These are phyloP conservation scores for Scelioninae gen. 1 DNA, from an alignment of 2,888 invertebrate species.

Conservation along the genomic window DNA sequence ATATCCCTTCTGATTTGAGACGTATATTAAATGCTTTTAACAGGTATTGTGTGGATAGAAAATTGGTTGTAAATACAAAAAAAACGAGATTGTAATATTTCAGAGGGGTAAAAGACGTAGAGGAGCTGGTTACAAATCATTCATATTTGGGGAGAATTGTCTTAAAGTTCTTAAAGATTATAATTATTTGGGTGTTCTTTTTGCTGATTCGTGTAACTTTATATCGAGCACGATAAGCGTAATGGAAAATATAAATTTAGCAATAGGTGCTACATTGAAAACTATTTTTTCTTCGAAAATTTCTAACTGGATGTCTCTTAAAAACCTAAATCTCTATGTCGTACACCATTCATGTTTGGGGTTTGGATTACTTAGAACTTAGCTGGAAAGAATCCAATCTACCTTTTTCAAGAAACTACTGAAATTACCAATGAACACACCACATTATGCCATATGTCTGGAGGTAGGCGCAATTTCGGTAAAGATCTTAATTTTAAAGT, in stretches of 20 bases:
- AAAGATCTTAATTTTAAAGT: constrained; percentile 1
- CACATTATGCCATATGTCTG: constrained; percentile 5
- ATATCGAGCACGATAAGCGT: not conserved
- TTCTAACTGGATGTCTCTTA: not conserved
- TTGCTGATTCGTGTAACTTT: not conserved
- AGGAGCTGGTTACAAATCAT: not conserved
- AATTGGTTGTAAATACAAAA: not conserved
- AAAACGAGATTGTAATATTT: constrained; percentile 16
- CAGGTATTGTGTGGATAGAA: not conserved
- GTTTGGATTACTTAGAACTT: not conserved
- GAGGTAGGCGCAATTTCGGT: not conserved
- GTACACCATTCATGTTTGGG: constrained; percentile 3
- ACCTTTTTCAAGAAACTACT: constrained; percentile 5
- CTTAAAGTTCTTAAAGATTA: not conserved
- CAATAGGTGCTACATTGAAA: not conserved
- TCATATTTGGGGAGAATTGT: not conserved
- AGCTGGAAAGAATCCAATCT: not conserved
- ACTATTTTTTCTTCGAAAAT: not conserved
- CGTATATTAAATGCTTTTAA: not conserved
- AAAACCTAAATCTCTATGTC: constrained; percentile 4
- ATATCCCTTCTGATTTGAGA: not conserved
- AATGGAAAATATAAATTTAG: not conserved
- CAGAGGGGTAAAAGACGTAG: not conserved
- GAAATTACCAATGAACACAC: constrained; percentile 6
- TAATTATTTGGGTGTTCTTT: not conserved